phyloP scores from a whole-genome alignment of 2,888 invertebrate genomes.

The Plemyria rubiginata region DNA sequence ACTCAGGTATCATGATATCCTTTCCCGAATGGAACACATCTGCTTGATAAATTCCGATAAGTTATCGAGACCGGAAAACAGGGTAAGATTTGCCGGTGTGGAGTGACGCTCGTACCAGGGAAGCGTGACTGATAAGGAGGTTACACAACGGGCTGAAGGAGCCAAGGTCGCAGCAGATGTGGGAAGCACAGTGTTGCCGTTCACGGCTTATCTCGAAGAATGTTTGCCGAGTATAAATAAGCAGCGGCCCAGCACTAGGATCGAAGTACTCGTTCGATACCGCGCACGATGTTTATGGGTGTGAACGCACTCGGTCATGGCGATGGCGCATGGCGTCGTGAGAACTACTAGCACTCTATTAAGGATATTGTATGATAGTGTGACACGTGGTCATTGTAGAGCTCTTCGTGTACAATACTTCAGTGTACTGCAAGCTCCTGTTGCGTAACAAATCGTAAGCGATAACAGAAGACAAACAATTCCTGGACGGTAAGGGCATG shows the following conservation, averaged over 20 bases:
- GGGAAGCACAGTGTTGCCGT: conserved; percentile 79
- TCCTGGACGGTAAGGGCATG: conserved; percentile 4
- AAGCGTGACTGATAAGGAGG: conserved; percentile 79
- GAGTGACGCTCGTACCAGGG: conserved; percentile 62
- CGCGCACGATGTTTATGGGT: conserved; percentile 66
- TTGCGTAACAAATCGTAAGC: conserved; percentile 55
- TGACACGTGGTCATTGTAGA: conserved; percentile 68
- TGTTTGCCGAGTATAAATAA: conserved; percentile 79
- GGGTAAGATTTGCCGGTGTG: conserved; percentile 69
- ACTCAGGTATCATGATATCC: conserved; percentile 30
- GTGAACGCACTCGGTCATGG: conserved; percentile 71
- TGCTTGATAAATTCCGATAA: conserved; percentile 60
- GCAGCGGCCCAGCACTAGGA: conserved; percentile 59
- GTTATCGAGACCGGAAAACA: conserved; percentile 79
- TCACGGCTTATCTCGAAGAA: conserved; percentile 74
- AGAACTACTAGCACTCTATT: conserved; percentile 69
- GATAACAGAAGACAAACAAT: conserved; percentile 39
- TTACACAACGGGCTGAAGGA: conserved; percentile 74
- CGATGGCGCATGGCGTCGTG: conserved; percentile 54
- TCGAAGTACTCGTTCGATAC: conserved; percentile 59
- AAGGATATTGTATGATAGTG: conserved; percentile 60
- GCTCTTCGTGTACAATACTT: conserved; percentile 31
- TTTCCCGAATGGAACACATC: conserved; percentile 51
- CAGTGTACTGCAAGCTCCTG: conserved; percentile 14
- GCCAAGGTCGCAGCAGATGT: conserved; percentile 83